Evolutionary conservation across 2,797 vertebrate genomes (phyloP), one percentile per base, ranked within the genome.

Genomic region (Rhabdophis nuchalis): DNA sequence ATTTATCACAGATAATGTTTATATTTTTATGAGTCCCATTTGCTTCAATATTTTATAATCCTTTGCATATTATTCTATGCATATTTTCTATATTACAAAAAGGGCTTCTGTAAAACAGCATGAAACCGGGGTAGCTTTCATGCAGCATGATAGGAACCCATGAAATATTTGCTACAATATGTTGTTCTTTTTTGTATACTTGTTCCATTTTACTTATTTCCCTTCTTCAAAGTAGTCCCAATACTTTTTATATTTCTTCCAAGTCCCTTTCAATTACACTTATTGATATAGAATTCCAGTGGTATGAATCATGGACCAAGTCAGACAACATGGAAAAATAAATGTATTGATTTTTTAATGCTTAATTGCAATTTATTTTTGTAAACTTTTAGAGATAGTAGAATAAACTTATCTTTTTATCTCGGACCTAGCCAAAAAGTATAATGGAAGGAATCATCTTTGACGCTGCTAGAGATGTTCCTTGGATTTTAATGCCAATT

Each of bases 401-500:
- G 68, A 57, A 88, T 92, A 92, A 89, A 86, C 29, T 54, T 89
- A 58, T 52, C 18, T 53, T 58, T 50, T 64, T 88, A 90, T 93
- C 89, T 90, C 25, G 82, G 11, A 0, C 57, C 87, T 90, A 92
- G 20, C 12, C 68, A 86, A 93, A 91, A 93, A 61, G 57, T 90
- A 93, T 89, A 13, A 85, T 60, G 72, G 88, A 54, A n/a, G 4
- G 32, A 87, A 56, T 93, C 20, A 91, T 92, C 46, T 92, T 93
- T 72, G 57, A 0, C 25, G 46, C 92, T 16, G 10, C 36, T 50
- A 77, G 36, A n/a, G 6, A 60, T 52, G 12, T 1, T 82, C 53
- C n/a, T 89, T 92, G 50, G 85, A 94, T 95, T 91, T 85, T 90
- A 93, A 94, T 87, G 92, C 10, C 91, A 90, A 8, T 85, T 77